phyloP scores from a whole-genome alignment of 92 coral and sea anemone species.

The Porites lobata region DNA sequence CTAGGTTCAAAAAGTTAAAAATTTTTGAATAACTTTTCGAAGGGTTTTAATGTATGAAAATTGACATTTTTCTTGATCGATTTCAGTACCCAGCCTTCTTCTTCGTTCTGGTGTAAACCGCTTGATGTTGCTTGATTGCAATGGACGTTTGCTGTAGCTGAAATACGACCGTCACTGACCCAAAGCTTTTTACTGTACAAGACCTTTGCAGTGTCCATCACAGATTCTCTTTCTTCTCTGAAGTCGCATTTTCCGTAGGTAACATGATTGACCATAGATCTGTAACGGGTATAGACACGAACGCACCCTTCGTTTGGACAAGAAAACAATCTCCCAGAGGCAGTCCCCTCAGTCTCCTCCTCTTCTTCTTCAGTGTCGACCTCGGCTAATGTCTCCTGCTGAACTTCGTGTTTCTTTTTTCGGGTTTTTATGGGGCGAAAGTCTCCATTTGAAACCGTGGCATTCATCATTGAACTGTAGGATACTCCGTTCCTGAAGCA shows the following conservation, averaged over 20 bases:
- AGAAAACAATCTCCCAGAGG: constrained; percentile 17
- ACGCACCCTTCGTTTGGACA: constrained; percentile 43
- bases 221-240: constrained; percentile 43
- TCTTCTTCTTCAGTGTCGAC: neutral
- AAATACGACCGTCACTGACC: neutral
- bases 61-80: constrained; percentile 15
- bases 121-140: neutral
- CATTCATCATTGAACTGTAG: neutral
- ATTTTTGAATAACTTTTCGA: too few relatives aligned
- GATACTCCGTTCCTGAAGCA: neutral
- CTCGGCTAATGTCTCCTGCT: neutral
- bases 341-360: constrained; percentile 7
- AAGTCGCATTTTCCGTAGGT: constrained; percentile 30
- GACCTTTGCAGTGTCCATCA: constrained; percentile 34
- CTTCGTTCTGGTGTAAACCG: constrained; percentile 13
- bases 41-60: too few relatives aligned
- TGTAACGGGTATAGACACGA: constrained; percentile 27
- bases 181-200: constrained; percentile 32
- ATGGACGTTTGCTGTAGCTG: neutral
- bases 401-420: neutral
- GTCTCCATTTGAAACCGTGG: constrained; percentile 8
- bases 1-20: too few relatives aligned
- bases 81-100: constrained; percentile 49
- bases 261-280: constrained; percentile 55
- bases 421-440: constrained; percentile 30